A percentile compares a stretch with the other conserved stretches of the same genome.
These are phyloP conservation scores for Luehdorfia chinensis DNA, from an alignment of 1,140 invertebrate genomes.

Conservation along the genomic window DNA sequence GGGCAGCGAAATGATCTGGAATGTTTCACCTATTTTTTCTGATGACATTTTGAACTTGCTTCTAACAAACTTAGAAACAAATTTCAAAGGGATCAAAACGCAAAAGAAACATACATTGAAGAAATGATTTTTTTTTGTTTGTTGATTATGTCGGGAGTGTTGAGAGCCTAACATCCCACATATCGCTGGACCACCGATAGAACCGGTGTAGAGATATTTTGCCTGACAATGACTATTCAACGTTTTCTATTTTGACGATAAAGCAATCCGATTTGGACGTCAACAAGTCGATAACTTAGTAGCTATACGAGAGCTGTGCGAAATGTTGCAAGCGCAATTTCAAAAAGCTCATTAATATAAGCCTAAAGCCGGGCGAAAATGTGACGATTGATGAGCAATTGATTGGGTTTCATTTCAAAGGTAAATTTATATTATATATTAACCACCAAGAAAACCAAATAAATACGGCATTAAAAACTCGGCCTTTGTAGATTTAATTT, in stretches of 20 bases:
- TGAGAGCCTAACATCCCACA: slow-evolving; percentile 26
- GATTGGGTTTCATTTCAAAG: not conserved
- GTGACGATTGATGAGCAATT: slow-evolving; percentile 34
- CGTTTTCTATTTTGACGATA: slow-evolving; percentile 51
- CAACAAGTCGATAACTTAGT: slow-evolving; percentile 44
- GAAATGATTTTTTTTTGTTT: slow-evolving; percentile 41
- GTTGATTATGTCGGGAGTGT: slow-evolving; percentile 32
- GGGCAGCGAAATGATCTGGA: slow-evolving; percentile 25
- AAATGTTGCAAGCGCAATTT: slow-evolving; percentile 11
- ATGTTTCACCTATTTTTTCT: slow-evolving; percentile 35
- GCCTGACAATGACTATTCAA: slow-evolving; percentile 37
- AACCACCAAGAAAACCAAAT: slow-evolving; percentile 27
- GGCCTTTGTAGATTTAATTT: slow-evolving; percentile 26
- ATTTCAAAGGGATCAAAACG: slow-evolving; percentile 34
- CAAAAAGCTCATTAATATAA: not conserved
- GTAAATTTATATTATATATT: slow-evolving; percentile 26
- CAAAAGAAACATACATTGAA: slow-evolving; percentile 22
- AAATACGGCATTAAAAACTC: slow-evolving; percentile 31
- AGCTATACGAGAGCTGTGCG: slow-evolving; percentile 43
- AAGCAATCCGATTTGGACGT: slow-evolving; percentile 29
- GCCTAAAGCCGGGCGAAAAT: not conserved
- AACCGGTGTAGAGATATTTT: slow-evolving; percentile 43
- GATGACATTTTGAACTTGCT: slow-evolving; percentile 26
- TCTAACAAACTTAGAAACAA: slow-evolving; percentile 21
- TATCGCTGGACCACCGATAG: slow-evolving; percentile 28